A percentile compares a stretch with the other conserved stretches of the same genome.
Evolutionary conservation across 2,888 invertebrate genomes (phyloP).

Genomic region (Amaurobius ferox): DNA sequence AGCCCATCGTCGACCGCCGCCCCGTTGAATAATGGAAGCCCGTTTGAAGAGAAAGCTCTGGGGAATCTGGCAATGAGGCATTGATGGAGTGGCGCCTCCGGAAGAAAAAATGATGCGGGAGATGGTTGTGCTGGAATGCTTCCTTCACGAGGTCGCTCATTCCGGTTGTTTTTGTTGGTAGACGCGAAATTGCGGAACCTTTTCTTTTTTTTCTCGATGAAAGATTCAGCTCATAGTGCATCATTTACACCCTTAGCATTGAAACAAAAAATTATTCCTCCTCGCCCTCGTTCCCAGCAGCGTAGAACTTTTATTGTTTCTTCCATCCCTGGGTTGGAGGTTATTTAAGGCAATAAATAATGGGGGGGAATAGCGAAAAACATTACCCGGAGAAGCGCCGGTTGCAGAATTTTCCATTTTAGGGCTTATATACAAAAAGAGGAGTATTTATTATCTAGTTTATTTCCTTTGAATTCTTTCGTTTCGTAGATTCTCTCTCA

Average conservation of each 20-base stretch:
- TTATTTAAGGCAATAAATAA: conserved; percentile 31
- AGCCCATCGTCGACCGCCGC: conserved; percentile 18
- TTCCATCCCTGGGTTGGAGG: conserved; percentile 7
- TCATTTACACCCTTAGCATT: conserved; percentile 44
- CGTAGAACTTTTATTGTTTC: conserved; percentile 1
- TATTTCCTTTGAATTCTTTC: neutral
- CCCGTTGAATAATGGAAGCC: conserved; percentile 35
- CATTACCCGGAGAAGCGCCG: neutral
- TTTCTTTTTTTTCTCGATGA: conserved; percentile 15
- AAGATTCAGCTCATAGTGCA: conserved; percentile 52
- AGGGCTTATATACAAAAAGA: neutral
- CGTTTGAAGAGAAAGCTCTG: neutral
- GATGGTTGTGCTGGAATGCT: conserved; percentile 28
- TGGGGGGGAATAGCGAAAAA: neutral
- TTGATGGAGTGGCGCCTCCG: conserved; percentile 30
- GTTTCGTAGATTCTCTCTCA: neutral
- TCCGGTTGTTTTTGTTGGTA: conserved; percentile 14
- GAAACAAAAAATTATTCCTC: neutral
- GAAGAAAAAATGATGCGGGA: conserved; percentile 6
- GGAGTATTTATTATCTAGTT: conserved; percentile 14
- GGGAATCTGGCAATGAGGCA: conserved; percentile 36
- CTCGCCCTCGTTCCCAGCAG: neutral
- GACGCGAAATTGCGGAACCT: neutral
- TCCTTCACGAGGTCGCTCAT: conserved; percentile 37
- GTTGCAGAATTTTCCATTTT: conserved; percentile 9